These are phyloP conservation scores for Paramuricea clavata DNA, from an alignment of 92 coral and sea anemone genomes.

Conservation along the genomic window DNA sequence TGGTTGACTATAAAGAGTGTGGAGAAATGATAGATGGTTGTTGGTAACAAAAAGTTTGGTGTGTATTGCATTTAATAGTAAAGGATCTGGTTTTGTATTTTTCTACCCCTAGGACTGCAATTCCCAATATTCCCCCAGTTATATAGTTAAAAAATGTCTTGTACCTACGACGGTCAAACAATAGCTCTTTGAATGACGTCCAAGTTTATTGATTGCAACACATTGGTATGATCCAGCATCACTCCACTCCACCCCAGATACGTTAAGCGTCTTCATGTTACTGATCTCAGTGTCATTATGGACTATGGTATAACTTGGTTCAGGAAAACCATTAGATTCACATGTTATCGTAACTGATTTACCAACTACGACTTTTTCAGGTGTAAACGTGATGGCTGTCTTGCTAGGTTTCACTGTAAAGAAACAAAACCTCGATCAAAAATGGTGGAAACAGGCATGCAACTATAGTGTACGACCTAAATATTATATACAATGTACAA, in stretches of 20 bases:
- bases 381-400: not conserved
- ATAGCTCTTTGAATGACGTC: not conserved
- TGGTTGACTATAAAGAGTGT: too few relatives aligned
- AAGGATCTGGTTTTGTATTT: too few relatives aligned
- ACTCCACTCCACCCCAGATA: not conserved
- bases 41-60: too few relatives aligned
- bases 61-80: too few relatives aligned
- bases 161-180: not conserved
- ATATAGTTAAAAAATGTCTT: too few relatives aligned
- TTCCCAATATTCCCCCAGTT: too few relatives aligned
- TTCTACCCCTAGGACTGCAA: too few relatives aligned
- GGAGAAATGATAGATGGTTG: too few relatives aligned
- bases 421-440: not conserved
- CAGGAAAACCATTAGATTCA: conserved; percentile 12
- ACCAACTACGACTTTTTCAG: not conserved
- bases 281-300: not conserved
- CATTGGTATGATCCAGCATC: not conserved
- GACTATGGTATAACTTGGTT: not conserved
- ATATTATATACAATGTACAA: too few relatives aligned
- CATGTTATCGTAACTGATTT: not conserved
- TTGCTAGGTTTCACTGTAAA: not conserved
- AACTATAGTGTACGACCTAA: too few relatives aligned
- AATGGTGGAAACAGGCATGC: too few relatives aligned
- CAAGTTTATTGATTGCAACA: not conserved
- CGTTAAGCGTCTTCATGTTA: too few relatives aligned